Evolutionary conservation across 2,888 invertebrate species (phyloP), one percentile per base, ranked within the genome.

Genomic region (Oxycera nigricornis): DNA sequence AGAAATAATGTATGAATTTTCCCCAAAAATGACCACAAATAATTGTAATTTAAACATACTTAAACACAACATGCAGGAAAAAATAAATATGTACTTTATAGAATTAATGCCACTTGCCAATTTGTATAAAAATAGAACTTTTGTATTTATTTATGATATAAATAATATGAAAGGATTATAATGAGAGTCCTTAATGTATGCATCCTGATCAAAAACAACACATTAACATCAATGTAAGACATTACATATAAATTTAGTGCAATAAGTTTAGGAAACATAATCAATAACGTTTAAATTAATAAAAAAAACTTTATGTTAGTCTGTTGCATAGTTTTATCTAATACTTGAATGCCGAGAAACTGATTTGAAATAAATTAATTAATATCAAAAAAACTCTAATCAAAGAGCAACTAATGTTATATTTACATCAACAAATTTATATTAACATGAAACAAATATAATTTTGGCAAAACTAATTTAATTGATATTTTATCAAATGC

Each of bases 81-180:
- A n/a, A n/a, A n/a, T n/a, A 28, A 59, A n/a, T 59, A 46, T 46
- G 46, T n/a, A 7, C 4, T 59, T 26, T 28, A 59, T 28, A 30
- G 1, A 28, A 59, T 4, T n/a, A 62, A 14, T 31, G 2, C 17
- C 2, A 75, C 73, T 75, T 75, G 75, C 75, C 75, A 75, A 75
- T 75, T 75, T 75, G 41, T 75, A 72, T 75, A 65, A 72, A 46
- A 7, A 50, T 46, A 73, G 20, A 17, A 73, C 59, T 73, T 75
- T 73, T 75, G 73, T 75, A 75, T 67, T 75, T 72, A 72, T 62
- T 62, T 55, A 68, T 41, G 22, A 55, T 31, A 35, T 59, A 35
- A 39, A 68, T 31, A 28, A 59, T 28, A 59, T 59, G 30, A 28
- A 2, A 46, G 3, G 14, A 46, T n/a, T 46, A 28, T 4, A n/a